Evolutionary conservation across 2,888 invertebrate species (phyloP).

Genomic region (Desoria tigrina): DNA sequence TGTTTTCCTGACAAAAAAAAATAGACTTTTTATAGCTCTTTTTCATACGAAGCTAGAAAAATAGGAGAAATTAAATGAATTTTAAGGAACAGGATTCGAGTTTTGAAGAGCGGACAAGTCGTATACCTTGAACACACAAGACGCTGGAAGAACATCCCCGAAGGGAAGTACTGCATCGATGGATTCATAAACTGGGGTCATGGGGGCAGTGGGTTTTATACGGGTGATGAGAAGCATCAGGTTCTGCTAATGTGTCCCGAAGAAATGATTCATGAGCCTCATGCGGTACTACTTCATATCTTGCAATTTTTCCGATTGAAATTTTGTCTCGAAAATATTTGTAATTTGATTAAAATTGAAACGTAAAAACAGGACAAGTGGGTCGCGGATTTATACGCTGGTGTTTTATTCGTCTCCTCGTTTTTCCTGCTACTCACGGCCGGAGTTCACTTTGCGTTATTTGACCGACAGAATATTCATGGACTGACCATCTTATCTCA

Average conservation of each 20-base stretch:
- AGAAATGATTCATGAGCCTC: not conserved
- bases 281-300: no score
- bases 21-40: no score
- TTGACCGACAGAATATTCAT: slow-evolving; percentile 41
- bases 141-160: slow-evolving; percentile 22
- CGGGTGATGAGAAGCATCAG: slow-evolving; percentile 27
- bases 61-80: not conserved
- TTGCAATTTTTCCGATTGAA: no score
- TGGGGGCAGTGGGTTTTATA: slow-evolving; percentile 28
- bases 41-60: not conserved
- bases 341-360: no score
- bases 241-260: slow-evolving; percentile 35
- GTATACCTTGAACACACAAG: not conserved
- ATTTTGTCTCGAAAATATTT: no score
- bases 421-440: slow-evolving; percentile 34
- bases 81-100: slow-evolving; percentile 11
- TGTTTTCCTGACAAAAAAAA: no score
- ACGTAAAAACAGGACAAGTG: no score
- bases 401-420: slow-evolving; percentile 17
- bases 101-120: slow-evolving; percentile 14
- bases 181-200: slow-evolving; percentile 36
- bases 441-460: slow-evolving; percentile 27
- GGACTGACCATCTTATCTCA: slow-evolving; percentile 39
- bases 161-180: slow-evolving; percentile 38
- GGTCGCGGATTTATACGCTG: slow-evolving; percentile 14